Evolutionary conservation across 1,140 invertebrate species (phyloP), one percentile per base, ranked within the genome.

Genomic region (Dreissena polymorpha): DNA sequence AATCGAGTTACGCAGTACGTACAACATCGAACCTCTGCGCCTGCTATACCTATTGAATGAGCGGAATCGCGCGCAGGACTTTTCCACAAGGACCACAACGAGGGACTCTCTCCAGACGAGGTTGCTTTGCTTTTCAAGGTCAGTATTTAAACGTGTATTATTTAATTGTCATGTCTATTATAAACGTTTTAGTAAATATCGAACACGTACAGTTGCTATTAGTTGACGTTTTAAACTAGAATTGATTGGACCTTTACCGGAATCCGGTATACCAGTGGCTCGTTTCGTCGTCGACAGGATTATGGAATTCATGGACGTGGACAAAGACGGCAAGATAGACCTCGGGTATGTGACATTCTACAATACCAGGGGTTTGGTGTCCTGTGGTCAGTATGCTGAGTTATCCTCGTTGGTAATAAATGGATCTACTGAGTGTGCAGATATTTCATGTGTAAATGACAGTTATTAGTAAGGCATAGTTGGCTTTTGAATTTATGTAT

Each of bases 61-160:
- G 72, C 80, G 86, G 78, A 88, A 88, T 75, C 25, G 88, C 25
- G 88, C 88, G 8, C 86, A 86, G 18, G 88, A 89, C 69, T 89
- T 89, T 78, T 89, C 88, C 85, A 89, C 84, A 89, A 89, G 72
- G 88, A 89, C 71, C 82, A 88, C 29, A 81, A 89, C 63, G 83
- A 86, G 12, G 85, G 88, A 0, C 65, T 89, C 12, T 82, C 86
- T 55, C 81, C 84, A 49, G 82, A 86, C 8, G 88, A 89, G 65
- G 76, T 89, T 5, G 79, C 83, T 23, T 13, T 68, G 29, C 50
- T 89, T 25, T 89, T 89, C 81, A 83, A 87, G 79, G 88, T 89
- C 50, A 71, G 55, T 16, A 39, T 39, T 39, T 2, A 39, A 39
- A 39, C 39, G 8, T 39, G 39, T 2, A 39, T 39, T 39, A 39